phyloP scores from a whole-genome alignment of 2,797 vertebrate species.

The Pelodytes ibericus region DNA sequence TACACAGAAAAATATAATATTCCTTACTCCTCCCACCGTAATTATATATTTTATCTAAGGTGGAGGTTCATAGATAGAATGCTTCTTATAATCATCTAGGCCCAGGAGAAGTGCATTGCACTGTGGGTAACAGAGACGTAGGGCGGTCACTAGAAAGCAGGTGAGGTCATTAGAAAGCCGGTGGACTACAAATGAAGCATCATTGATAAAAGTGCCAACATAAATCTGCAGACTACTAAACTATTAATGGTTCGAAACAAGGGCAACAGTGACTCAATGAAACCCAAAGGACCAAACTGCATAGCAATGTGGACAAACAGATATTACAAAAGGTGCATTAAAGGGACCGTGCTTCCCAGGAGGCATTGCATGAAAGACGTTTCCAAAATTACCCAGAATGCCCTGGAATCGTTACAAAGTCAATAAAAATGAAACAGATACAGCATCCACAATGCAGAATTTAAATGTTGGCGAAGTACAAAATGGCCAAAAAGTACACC shows the following conservation, averaged over 20 bases:
- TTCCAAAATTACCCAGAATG: conserved; percentile 29
- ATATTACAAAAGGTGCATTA: conserved; percentile 14
- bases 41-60: neutral
- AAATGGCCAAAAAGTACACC: conserved; percentile 42
- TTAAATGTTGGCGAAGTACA: conserved; percentile 16
- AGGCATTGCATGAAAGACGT: conserved; percentile 10
- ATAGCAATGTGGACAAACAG: neutral
- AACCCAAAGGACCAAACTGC: neutral
- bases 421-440: conserved; percentile 22
- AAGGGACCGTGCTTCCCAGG: neutral
- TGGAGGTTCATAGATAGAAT: neutral
- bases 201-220: no score
- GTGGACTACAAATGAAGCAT: no score
- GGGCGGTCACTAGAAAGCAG: no score
- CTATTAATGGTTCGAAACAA: no score
- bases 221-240: no score
- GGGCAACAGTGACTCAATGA: neutral
- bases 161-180: no score
- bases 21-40: neutral
- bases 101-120: conserved; percentile 18
- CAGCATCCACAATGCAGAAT: conserved; percentile 31
- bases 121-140: no score
- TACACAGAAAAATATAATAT: neutral
- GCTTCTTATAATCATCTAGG: neutral
- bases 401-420: conserved; percentile 27